A percentile compares a stretch with the other conserved stretches of the same genome.
These are phyloP conservation scores for Corythaixoides concolor DNA, from an alignment of 2,113 vertebrate genomes.

Conservation along the genomic window DNA sequence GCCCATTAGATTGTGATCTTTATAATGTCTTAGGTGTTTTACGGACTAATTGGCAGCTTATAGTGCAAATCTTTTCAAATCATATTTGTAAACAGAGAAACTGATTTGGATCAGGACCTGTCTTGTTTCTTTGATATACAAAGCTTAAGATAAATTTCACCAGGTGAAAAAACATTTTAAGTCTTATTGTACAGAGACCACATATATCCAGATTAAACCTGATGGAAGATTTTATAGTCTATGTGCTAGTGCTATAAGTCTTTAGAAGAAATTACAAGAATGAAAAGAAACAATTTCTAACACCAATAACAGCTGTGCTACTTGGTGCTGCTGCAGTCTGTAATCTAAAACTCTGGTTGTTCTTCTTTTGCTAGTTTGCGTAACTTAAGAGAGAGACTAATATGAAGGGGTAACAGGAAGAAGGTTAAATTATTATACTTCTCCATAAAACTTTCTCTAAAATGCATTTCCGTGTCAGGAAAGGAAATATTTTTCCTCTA, in stretches of 20 bases:
- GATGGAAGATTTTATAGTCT: background rate
- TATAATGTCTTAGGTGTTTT: background rate
- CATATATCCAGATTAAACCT: background rate
- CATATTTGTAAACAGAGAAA: background rate
- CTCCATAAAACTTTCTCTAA: background rate
- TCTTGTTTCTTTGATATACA: background rate
- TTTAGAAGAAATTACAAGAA: background rate
- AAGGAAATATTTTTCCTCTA: background rate
- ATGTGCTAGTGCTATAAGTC: background rate
- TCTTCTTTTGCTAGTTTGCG: constrained; percentile 42
- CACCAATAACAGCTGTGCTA: background rate
- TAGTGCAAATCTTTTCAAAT: background rate
- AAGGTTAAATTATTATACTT: constrained; percentile 4
- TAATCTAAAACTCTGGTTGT: background rate
- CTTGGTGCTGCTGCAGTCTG: background rate
- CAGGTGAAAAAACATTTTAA: background rate
- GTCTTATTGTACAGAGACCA: background rate
- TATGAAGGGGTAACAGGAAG: background rate
- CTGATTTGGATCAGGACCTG: background rate
- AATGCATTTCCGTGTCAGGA: constrained; percentile 3
- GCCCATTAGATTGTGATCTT: background rate
- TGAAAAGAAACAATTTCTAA: background rate
- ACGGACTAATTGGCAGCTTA: background rate
- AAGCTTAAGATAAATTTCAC: background rate
- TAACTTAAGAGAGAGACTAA: background rate